Evolutionary conservation across 30 jellyfish, hydroid and myxozoan species (phyloP).

Genomic region (Cassiopea andromeda): DNA sequence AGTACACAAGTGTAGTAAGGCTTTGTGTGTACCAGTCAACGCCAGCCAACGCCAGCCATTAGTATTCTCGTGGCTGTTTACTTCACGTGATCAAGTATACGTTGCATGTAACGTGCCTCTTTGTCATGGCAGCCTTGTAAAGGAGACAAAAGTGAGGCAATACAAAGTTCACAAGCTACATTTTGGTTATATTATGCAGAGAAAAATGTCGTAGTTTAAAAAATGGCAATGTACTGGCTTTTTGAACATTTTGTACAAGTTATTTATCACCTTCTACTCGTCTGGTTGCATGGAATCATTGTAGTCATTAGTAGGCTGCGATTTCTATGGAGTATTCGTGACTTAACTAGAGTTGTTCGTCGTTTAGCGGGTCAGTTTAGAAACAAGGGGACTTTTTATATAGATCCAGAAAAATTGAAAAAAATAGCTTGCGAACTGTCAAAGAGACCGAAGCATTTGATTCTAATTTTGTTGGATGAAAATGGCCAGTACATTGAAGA

Average conservation of each 20-base stretch:
- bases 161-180: not conserved
- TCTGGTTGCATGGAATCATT: not conserved
- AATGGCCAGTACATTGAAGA: slow-evolving; percentile 14
- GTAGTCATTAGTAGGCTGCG: not conserved
- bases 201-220: not conserved
- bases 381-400: not conserved
- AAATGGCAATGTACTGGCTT: slow-evolving; percentile 6
- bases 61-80: not conserved
- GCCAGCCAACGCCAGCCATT: not conserved
- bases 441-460: slow-evolving; percentile 25
- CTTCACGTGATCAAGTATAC: not conserved
- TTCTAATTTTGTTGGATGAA: slow-evolving; percentile 3
- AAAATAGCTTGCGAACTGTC: slow-evolving; percentile 2
- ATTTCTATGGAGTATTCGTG: not conserved
- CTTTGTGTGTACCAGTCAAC: too few species aligned
- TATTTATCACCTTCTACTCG: not conserved
- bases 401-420: not conserved
- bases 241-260: not conserved
- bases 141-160: not conserved
- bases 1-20: too few species aligned
- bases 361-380: not conserved
- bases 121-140: not conserved
- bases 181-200: not conserved
- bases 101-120: not conserved
- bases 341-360: not conserved